A percentile compares a stretch with the other conserved stretches of the same genome.
These are phyloP conservation scores for Tolypeutes matacus DNA, from an alignment of 2,797 vertebrate genomes.

Conservation along the genomic window DNA sequence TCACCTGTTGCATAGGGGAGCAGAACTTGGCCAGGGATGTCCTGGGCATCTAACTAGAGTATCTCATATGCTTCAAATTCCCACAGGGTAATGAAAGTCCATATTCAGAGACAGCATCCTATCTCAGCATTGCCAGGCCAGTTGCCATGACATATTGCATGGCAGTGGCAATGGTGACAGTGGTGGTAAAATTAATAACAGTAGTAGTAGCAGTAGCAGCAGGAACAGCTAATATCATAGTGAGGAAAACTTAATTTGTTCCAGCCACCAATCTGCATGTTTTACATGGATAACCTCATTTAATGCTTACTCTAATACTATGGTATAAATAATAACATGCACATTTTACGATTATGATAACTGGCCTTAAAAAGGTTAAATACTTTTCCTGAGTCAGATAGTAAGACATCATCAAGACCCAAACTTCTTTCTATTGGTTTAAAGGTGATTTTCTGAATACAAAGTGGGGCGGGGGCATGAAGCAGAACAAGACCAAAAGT, in stretches of 20 bases:
- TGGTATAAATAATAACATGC: rapidly evolving
- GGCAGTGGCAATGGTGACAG: no score
- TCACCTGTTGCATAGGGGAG: not conserved
- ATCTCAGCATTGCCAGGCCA: not conserved
- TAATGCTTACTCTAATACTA: not conserved
- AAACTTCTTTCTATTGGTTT: not conserved
- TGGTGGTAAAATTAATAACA: not conserved
- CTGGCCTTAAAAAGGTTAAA: not conserved
- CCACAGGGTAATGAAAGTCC: not conserved
- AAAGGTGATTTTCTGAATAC: not conserved
- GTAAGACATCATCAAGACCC: not conserved
- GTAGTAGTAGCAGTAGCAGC: rapidly evolving
- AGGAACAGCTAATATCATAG: not conserved
- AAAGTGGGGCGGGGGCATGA: not conserved
- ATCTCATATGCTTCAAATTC: not conserved
- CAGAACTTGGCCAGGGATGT: not conserved
- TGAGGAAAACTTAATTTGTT: not conserved
- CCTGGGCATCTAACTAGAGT: not conserved
- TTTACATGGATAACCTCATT: not conserved
- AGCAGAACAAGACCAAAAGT: not conserved
- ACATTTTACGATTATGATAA: not conserved
- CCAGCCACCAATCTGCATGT: not conserved
- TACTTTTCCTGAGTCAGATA: not conserved
- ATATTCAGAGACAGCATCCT: not conserved
- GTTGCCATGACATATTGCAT: no score